phyloP scores from a whole-genome alignment of 2,888 invertebrate species.

The Xanthorhoe designata region DNA sequence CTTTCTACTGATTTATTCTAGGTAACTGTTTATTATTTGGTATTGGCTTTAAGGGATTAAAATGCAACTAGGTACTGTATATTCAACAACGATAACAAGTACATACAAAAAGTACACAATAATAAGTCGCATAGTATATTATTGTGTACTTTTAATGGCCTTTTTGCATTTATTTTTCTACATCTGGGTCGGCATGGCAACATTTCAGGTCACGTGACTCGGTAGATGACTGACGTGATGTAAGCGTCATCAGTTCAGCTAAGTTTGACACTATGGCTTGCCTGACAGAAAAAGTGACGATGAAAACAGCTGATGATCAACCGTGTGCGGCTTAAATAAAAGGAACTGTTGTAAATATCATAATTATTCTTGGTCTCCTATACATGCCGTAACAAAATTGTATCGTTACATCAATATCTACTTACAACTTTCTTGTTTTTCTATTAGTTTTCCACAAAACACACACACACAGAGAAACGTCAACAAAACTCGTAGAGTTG shows the following conservation, averaged over 20 bases:
- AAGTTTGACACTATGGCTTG: slow-evolving; percentile 32
- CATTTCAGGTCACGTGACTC: neutral
- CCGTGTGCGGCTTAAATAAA: neutral
- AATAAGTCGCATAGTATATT: too few relatives aligned
- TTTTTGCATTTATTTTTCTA: neutral
- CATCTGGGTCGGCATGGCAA: neutral
- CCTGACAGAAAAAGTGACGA: slow-evolving; percentile 55
- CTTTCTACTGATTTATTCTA: too few relatives aligned
- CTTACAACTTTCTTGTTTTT: neutral
- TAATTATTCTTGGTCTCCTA: neutral
- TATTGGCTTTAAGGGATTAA: too few relatives aligned
- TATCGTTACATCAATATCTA: neutral
- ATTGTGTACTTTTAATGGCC: too few relatives aligned
- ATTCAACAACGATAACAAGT: too few relatives aligned
- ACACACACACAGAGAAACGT: neutral
- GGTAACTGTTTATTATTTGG: too few relatives aligned
- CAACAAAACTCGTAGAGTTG: neutral
- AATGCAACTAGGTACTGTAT: too few relatives aligned
- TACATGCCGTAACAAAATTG: neutral
- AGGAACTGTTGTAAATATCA: neutral
- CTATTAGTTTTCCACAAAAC: neutral
- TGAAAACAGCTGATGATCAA: slow-evolving; percentile 23
- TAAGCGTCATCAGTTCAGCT: too few relatives aligned
- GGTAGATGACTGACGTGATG: neutral
- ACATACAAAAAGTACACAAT: too few relatives aligned